Base-by-base conservation (phyloP, 2,113 vertebrate species). In the Nannospalax galili region DNA sequence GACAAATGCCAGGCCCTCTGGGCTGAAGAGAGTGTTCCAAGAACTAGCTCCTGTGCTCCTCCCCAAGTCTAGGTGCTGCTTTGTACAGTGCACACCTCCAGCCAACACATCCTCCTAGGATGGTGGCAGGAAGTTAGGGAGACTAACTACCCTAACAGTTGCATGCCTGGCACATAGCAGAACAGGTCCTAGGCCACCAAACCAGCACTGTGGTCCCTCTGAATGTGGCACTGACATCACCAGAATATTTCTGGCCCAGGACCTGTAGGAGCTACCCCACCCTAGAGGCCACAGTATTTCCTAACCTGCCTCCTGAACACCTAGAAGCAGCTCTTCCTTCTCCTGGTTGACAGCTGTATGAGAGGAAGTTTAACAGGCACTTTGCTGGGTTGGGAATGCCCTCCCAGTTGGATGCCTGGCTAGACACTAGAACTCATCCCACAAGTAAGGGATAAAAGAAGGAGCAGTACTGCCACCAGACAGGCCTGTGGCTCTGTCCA, bases 301-400 rank as follows among this genome's bases (percentile, higher is more conserved):
- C 72, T 42, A 70, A 30, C 16, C 11, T 80, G 81, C 62, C 60
- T 73, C 52, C n/a, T 20, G 22, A 0, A 94, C 97, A 98, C 97
- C 96, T 98, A 97, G 96, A 97, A 98, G 74, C 3, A 74, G 93
- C 94, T 98, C 97, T 73, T 84, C 96, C 79, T 94, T 95, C 88
- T 87, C 65, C 74, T 2, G 30, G 77, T 82, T 87, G 90, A 94
- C 92, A 95, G 62, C 85, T 78, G 96, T 93, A 45, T 84, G 81
- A 93, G 96, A 97, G 96, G 96, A 96, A 60, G 74, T 45, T 67
- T 62, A 32, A 30, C 91, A 84, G 90, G 85, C 92, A 45, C 91
- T 40, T 45, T 10, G 0, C 89, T 52, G 87, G 58, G 37, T 70
- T 15, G n/a, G 56, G 80, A 5, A 0, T 79, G 87, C 81, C 0